Evolutionary conservation across 2,113 vertebrate genomes (phyloP).

Genomic region (Petroica traversi): DNA sequence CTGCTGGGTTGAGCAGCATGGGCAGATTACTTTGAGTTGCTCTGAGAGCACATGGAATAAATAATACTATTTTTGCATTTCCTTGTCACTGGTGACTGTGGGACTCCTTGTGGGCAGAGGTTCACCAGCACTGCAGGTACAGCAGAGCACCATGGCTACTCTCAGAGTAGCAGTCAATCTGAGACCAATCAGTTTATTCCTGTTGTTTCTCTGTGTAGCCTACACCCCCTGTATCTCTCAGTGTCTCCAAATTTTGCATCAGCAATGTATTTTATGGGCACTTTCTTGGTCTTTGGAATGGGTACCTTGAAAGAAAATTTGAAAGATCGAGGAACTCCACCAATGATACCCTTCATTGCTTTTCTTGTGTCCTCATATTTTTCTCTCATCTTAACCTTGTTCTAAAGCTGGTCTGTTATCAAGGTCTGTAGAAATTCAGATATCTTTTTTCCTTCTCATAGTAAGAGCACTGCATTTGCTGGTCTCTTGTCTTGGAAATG

Average conservation of each 20-base stretch:
- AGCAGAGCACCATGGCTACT: background rate
- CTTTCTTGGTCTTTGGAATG: background rate
- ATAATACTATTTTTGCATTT: background rate
- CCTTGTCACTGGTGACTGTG: background rate
- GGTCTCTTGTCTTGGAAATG: background rate
- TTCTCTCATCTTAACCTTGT: background rate
- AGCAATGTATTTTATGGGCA: background rate
- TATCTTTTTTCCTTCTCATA: background rate
- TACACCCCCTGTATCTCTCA: background rate
- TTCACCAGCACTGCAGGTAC: accelerated
- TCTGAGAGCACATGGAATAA: background rate
- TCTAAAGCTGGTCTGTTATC: background rate
- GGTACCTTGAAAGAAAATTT: background rate
- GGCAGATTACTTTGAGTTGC: background rate
- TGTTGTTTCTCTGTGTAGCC: background rate
- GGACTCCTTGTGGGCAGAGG: accelerated
- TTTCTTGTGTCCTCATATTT: background rate
- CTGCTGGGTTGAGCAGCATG: background rate
- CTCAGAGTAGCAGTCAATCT: accelerated
- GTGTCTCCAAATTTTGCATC: background rate
- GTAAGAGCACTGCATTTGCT: background rate
- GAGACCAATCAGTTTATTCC: background rate
- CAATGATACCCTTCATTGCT: background rate
- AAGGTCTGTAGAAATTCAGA: background rate
- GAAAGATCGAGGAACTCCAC: background rate